Conservation (phyloP, 2,797 vertebrate genomes). For the Mionectes olivaceus region DNA sequence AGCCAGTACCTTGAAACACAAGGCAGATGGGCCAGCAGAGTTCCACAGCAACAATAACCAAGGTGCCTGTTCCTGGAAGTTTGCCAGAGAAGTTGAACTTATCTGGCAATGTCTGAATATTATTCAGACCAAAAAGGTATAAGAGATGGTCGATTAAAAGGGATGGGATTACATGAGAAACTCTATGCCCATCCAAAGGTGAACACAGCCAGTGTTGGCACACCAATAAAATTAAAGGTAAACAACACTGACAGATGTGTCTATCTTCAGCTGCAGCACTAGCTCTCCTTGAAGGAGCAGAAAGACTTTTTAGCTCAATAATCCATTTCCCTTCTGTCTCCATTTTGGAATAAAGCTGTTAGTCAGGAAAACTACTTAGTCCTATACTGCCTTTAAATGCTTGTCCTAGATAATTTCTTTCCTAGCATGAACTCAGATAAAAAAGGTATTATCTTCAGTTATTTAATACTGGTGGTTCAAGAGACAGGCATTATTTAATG, state of each 20-base stretch:
- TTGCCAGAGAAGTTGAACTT: neutral
- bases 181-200: neutral
- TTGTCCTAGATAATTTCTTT: neutral
- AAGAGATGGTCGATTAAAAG: neutral
- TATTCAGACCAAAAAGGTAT: neutral
- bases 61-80: neutral
- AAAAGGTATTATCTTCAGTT: neutral
- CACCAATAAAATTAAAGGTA: neutral
- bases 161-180: neutral
- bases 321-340: conserved; percentile 34
- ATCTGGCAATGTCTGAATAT: neutral
- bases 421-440: neutral
- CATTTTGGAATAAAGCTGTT: conserved; percentile 21
- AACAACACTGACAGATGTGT: rapidly evolving
- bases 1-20: neutral
- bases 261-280: neutral
- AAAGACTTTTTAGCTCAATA: conserved; percentile 38
- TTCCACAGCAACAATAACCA: neutral
- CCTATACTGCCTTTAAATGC: neutral
- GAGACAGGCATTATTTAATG: neutral
- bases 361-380: neutral
- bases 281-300: conserved; percentile 30
- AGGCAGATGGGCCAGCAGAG: neutral
- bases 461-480: neutral
- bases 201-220: neutral